These are phyloP conservation scores for Drosophila meridiana DNA, from an alignment of 2,888 invertebrate species.

Conservation along the genomic window DNA sequence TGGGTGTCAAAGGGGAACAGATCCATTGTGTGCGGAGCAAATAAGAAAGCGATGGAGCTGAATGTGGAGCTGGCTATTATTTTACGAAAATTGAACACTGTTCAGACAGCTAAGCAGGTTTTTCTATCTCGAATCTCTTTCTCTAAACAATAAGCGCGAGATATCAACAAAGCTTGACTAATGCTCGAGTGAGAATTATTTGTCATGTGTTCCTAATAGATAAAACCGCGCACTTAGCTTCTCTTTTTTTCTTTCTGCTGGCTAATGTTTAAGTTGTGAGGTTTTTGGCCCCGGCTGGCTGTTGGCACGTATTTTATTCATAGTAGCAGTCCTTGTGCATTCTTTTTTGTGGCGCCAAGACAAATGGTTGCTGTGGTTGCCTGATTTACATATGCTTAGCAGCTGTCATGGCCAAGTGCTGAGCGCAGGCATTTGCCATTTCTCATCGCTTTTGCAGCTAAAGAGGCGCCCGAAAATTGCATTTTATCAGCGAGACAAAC, in stretches of 20 bases:
- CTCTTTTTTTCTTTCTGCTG: neutral
- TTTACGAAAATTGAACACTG: conserved; percentile 23
- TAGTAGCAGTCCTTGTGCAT: conserved; percentile 24
- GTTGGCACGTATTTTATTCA: conserved; percentile 4
- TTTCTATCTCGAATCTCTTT: conserved; percentile 6
- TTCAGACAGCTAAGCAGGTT: conserved; percentile 27
- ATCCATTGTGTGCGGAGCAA: conserved; percentile 14
- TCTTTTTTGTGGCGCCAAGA: conserved; percentile 11
- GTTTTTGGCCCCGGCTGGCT: conserved; percentile 29
- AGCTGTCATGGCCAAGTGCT: conserved; percentile 9
- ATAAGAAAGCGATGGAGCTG: neutral
- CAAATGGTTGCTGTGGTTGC: conserved; percentile 11
- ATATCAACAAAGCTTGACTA: conserved; percentile 2
- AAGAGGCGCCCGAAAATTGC: conserved; percentile 29
- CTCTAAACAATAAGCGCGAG: conserved; percentile 7
- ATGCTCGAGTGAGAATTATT: conserved; percentile 10
- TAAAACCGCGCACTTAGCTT: neutral
- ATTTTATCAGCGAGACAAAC: conserved; percentile 40
- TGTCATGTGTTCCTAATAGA: conserved; percentile 7
- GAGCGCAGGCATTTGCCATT: conserved; percentile 19
- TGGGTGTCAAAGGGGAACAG: neutral
- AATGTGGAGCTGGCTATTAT: conserved; percentile 8
- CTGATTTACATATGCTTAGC: conserved; percentile 65
- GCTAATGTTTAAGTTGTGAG: conserved; percentile 41
- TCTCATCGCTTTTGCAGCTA: conserved; percentile 10